These are phyloP conservation scores for Sinopyrophorus schimmeli DNA, from an alignment of 2,888 invertebrate species.

Conservation along the genomic window DNA sequence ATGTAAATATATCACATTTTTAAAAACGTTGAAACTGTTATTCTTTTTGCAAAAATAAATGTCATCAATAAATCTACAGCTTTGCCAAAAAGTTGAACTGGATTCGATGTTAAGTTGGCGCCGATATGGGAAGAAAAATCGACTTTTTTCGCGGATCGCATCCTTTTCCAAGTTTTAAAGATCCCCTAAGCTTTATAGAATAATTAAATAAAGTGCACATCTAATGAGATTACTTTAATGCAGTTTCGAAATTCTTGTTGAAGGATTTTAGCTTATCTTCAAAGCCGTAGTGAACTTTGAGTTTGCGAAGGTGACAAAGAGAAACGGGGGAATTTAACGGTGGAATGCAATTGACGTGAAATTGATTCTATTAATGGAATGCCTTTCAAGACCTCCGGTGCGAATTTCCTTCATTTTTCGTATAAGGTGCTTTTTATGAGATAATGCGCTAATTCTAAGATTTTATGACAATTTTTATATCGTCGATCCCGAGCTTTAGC, in stretches of 20 bases:
- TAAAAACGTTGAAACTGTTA: constrained; percentile 12
- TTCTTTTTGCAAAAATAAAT: constrained; percentile 9
- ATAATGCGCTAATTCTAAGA: constrained; percentile 7
- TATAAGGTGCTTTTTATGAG: constrained; percentile 8
- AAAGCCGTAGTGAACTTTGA: not conserved
- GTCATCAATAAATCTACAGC: constrained; percentile 16
- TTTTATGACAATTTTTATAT: constrained; percentile 5
- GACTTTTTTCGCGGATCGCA: too few relatives aligned
- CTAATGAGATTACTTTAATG: constrained; percentile 10
- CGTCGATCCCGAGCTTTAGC: constrained; percentile 2
- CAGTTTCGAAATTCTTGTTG: constrained; percentile 8
- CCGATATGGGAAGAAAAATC: constrained; percentile 2
- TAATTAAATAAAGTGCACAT: constrained; percentile 2
- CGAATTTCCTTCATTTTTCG: constrained; percentile 13
- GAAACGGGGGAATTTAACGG: constrained; percentile 18
- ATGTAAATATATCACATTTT: constrained; percentile 9
- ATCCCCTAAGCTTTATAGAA: constrained; percentile 4
- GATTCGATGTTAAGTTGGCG: constrained; percentile 7
- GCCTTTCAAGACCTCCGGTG: constrained; percentile 12
- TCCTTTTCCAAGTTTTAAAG: too few relatives aligned
- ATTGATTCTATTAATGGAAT: constrained; percentile 24
- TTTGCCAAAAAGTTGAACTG: constrained; percentile 10
- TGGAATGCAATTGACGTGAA: constrained; percentile 23
- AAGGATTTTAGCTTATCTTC: constrained; percentile 11
- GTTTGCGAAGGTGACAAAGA: constrained; percentile 13